Evolutionary conservation across 2,888 invertebrate species (phyloP).

Genomic region (Euplagia quadripunctaria): DNA sequence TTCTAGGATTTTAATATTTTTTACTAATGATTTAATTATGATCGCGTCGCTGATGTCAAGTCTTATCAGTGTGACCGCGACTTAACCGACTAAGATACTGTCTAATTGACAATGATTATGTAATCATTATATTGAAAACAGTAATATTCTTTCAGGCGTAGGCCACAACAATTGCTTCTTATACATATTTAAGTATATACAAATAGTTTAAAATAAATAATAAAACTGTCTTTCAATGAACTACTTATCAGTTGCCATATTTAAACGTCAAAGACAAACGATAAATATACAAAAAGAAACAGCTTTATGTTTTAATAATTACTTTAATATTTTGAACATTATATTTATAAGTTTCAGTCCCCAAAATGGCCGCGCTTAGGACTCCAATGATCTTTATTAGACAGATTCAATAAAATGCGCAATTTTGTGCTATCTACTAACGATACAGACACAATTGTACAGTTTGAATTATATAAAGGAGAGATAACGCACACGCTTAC

Average conservation of each 20-base stretch:
- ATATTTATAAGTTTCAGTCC: slow-evolving; percentile 50
- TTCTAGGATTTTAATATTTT: not conserved
- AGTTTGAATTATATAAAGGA: slow-evolving; percentile 29
- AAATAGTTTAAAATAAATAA: slow-evolving; percentile 54
- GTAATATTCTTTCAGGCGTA: slow-evolving; percentile 26
- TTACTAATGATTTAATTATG: not conserved
- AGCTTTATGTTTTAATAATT: slow-evolving; percentile 46
- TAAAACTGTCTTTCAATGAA: slow-evolving; percentile 55
- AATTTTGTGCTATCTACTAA: slow-evolving; percentile 38
- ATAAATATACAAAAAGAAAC: slow-evolving; percentile 53
- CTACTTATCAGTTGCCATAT: slow-evolving; percentile 51
- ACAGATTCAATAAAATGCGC: slow-evolving; percentile 53
- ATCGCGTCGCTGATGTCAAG: not conserved
- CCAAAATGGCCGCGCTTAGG: slow-evolving; percentile 52
- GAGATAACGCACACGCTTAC: slow-evolving; percentile 36
- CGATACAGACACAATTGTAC: slow-evolving; percentile 46
- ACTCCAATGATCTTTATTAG: slow-evolving; percentile 48
- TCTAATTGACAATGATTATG: slow-evolving; percentile 21
- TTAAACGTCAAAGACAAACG: slow-evolving; percentile 51
- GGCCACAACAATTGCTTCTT: slow-evolving; percentile 49
- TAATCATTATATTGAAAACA: slow-evolving; percentile 2
- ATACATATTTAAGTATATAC: slow-evolving; percentile 50
- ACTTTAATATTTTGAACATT: slow-evolving; percentile 53
- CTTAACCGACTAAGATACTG: slow-evolving; percentile 31
- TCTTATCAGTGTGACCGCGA: not conserved